A percentile compares a stretch with the other conserved stretches of the same genome.
Evolutionary conservation across 1,140 invertebrate genomes (phyloP).

Genomic region (Ladona fulva): DNA sequence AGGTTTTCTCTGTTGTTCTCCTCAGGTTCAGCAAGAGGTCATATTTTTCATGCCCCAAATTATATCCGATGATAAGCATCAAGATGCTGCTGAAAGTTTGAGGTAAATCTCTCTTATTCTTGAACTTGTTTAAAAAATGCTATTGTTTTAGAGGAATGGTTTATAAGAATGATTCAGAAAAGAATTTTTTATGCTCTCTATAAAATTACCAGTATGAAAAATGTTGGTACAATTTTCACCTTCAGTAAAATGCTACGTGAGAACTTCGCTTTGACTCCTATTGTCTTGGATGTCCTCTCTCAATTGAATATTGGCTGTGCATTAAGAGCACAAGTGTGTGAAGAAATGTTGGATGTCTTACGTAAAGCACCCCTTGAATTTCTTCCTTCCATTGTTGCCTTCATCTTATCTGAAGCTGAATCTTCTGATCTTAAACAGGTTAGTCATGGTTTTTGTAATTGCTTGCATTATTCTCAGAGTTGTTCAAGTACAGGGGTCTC

Average conservation of each 20-base stretch:
- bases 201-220: too few species aligned
- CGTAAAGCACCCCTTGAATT: not conserved
- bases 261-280: not conserved
- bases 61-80: not conserved
- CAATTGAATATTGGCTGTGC: not conserved
- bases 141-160: too few species aligned
- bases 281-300: not conserved
- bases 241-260: not conserved
- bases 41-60: not conserved
- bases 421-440: not conserved
- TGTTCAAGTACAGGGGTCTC: too few species aligned
- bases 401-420: not conserved
- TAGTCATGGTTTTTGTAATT: too few species aligned
- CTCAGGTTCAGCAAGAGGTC: not conserved
- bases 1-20: not conserved
- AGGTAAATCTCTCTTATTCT: not conserved
- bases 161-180: too few species aligned
- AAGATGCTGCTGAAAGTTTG: not conserved
- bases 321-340: not conserved
- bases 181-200: too few species aligned
- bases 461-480: too few species aligned
- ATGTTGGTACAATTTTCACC: too few species aligned
- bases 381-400: not conserved
- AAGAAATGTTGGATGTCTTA: not conserved
- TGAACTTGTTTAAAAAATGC: too few species aligned